Percentiles rank a stretch among this genome's conserved stretches.
Conservation (phyloP, 2,888 invertebrate genomes). For the Halictus quadricinctus region DNA sequence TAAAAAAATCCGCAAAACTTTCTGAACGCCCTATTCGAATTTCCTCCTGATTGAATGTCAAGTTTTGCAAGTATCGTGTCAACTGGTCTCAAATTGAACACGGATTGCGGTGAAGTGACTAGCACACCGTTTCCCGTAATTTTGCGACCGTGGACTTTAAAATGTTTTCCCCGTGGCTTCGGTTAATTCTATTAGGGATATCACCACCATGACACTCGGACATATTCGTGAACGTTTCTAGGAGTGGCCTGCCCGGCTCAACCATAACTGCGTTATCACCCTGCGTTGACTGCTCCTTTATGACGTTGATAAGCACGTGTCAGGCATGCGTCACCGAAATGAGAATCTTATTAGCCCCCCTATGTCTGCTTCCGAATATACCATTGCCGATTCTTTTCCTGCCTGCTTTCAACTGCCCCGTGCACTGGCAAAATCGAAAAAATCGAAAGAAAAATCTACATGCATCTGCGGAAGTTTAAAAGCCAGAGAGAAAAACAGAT, state of each 20-base stretch:
- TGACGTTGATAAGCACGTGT: constrained; percentile 65
- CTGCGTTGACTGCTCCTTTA: constrained; percentile 37
- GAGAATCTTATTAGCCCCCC: constrained; percentile 43
- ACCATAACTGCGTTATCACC: constrained; percentile 60
- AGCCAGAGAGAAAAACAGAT: not conserved
- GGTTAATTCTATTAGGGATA: constrained; percentile 62
- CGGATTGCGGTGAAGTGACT: too few relatives aligned
- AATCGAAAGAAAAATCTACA: not conserved
- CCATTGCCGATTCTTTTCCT: constrained; percentile 19
- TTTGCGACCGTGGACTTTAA: constrained; percentile 30
- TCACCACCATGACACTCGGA: constrained; percentile 58
- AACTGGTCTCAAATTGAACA: too few relatives aligned
- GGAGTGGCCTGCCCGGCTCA: constrained; percentile 21
- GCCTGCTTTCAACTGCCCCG: too few relatives aligned
- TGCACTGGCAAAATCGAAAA: too few relatives aligned
- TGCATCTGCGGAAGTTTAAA: not conserved
- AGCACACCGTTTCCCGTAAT: constrained; percentile 17
- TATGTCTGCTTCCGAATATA: constrained; percentile 1
- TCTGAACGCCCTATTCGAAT: too few relatives aligned
- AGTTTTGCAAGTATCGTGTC: too few relatives aligned
- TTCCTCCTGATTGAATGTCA: too few relatives aligned
- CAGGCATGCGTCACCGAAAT: constrained; percentile 51
- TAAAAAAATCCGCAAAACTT: too few relatives aligned
- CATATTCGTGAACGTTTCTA: constrained; percentile 38
- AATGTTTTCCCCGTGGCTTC: constrained; percentile 43